phyloP scores from a whole-genome alignment of 2,888 invertebrate species.

The Eupithecia inturbata region DNA sequence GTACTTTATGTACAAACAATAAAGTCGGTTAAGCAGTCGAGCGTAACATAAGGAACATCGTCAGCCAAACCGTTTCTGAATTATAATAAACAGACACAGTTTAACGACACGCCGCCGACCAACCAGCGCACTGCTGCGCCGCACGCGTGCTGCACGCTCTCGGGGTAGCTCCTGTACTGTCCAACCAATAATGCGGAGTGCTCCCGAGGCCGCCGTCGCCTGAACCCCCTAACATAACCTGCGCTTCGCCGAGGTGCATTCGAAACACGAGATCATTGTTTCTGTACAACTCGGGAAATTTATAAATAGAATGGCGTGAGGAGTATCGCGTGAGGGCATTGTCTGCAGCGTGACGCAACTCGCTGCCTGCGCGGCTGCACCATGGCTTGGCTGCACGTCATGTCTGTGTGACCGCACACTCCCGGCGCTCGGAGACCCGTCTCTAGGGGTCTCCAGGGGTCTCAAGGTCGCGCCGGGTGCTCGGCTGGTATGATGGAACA shows the following conservation, averaged over 20 bases:
- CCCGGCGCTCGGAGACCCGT: not conserved
- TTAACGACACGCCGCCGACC: too few species aligned
- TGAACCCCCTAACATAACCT: not conserved
- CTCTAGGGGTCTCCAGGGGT: too few species aligned
- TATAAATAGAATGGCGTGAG: not conserved
- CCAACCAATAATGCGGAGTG: not conserved
- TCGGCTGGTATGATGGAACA: not conserved
- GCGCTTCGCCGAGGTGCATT: not conserved
- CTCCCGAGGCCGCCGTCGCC: not conserved
- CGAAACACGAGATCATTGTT: not conserved
- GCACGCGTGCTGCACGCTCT: not conserved
- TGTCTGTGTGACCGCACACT: not conserved
- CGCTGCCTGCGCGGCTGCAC: not conserved
- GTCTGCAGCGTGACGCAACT: not conserved
- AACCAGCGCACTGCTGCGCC: too few species aligned
- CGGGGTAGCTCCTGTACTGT: not conserved
- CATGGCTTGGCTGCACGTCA: not conserved
- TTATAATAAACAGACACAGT: not conserved
- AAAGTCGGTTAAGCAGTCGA: not conserved
- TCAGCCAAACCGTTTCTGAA: not conserved
- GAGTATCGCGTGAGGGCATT: not conserved
- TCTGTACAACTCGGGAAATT: too few species aligned
- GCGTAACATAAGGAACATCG: not conserved
- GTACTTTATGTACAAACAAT: not conserved
- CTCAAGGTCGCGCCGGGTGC: not conserved